Base-by-base conservation (phyloP, 2,888 invertebrate species). In the Halictus quadricinctus region DNA sequence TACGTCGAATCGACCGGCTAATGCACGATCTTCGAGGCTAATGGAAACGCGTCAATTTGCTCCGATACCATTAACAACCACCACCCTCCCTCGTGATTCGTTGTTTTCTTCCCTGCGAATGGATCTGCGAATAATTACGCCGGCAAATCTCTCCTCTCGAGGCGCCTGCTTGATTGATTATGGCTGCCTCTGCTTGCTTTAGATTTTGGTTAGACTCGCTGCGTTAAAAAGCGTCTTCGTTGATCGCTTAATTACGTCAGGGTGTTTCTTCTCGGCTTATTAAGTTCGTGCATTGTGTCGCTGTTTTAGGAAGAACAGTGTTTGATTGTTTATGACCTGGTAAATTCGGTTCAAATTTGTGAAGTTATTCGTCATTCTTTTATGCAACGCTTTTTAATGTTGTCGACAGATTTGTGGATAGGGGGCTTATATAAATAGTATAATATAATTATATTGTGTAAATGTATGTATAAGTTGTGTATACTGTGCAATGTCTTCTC, bases 21-120 rank as follows among this genome's bases (percentile, higher is more conserved):
- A 86, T 81, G 72, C 81, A 83, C 77, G 78, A 72, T 82, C 74
- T 81, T 46, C 73, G n/a, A 78, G 70, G 76, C 81, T 79, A 84
- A 83, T 79, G 86, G 86, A 83, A 80, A 81, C 29, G 80, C 76
- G 80, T 79, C 86, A 84, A 86, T 87, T 83, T 77, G 70, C 75
- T 72, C 75, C 73, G 64, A 79, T 79, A 70, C 80, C 60, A 64
- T 80, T 79, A 73, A 79, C 74, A 43, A 73, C 46, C 1, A 13
- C 41, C n/a, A 13, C 41, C n/a, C 29, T 48, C n/a, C 13, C 29
- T 50, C n/a, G 10, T n/a, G 64, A 66, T 76, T 41, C 64, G 29
- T 64, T 64, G 64, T 64, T 29, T 64, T 64, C 64, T 64, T 15
- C 64, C 64, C 18, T 18, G 18, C 64, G 64, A 64, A 64, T 8